Evolutionary conservation across 2,113 vertebrate species (phyloP).

Genomic region (Labeo rohita): DNA sequence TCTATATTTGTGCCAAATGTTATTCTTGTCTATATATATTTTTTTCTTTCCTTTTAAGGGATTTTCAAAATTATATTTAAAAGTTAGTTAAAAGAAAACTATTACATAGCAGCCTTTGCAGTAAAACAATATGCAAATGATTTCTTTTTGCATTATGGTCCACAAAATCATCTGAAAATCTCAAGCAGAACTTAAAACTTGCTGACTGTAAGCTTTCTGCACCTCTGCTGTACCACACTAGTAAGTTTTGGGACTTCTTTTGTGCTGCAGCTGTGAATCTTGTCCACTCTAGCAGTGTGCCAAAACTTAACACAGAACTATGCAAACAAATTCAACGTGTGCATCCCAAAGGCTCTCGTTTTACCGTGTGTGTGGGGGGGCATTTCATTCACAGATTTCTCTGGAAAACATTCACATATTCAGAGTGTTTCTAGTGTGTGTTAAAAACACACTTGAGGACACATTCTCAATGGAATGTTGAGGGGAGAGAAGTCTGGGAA

Average conservation of each 20-base stretch:
- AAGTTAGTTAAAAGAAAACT: too few species aligned
- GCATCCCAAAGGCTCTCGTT: constrained; percentile 43
- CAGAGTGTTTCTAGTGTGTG: constrained; percentile 26
- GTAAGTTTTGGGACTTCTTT: constrained; percentile 4
- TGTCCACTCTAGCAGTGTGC: constrained; percentile 21
- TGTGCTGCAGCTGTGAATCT: constrained; percentile 15
- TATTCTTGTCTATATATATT: too few species aligned
- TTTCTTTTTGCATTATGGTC: not conserved
- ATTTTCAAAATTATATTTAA: not conserved
- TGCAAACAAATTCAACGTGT: constrained; percentile 34
- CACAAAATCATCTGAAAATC: not conserved
- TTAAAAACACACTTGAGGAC: constrained; percentile 32
- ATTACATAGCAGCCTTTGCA: too few species aligned
- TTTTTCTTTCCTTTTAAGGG: not conserved
- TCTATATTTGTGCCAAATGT: too few species aligned
- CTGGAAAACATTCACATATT: constrained; percentile 29
- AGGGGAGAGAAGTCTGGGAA: constrained; percentile 41
- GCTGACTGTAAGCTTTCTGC: not conserved
- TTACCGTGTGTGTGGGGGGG: constrained; percentile 5
- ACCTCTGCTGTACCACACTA: not conserved
- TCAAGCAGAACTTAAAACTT: not conserved
- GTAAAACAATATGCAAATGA: not conserved
- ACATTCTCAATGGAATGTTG: constrained; percentile 52
- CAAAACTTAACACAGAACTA: constrained; percentile 41
- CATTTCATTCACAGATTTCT: constrained; percentile 41